These are phyloP conservation scores for Erannis defoliaria DNA, from an alignment of 2,888 invertebrate species.

Conservation along the genomic window DNA sequence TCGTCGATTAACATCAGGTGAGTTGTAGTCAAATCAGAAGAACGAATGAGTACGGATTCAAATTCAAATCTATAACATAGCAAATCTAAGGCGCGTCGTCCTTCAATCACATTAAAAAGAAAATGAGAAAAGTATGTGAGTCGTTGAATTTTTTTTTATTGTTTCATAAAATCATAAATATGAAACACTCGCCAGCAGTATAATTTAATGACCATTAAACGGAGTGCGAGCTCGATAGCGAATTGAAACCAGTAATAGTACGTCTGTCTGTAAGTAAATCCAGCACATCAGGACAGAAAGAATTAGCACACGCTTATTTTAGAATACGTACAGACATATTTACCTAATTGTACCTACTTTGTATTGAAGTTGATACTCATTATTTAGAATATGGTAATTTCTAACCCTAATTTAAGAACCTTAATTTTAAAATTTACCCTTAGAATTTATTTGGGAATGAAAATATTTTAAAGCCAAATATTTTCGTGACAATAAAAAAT, in stretches of 20 bases:
- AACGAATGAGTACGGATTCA: no score
- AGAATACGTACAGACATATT: conserved; percentile 15
- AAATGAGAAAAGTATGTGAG: not conserved
- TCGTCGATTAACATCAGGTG: no score
- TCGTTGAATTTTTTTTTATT: conserved; percentile 27
- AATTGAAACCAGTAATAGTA: conserved; percentile 50
- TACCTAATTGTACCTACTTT: not conserved
- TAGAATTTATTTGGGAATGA: no score
- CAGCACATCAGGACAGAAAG: conserved; percentile 53
- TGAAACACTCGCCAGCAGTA: conserved; percentile 40
- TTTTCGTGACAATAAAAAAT: no score
- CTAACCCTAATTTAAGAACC: not conserved
- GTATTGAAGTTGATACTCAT: not conserved
- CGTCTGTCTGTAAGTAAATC: conserved; percentile 46
- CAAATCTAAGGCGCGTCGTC: no score
- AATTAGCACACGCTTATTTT: conserved; percentile 54
- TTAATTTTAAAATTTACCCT: no score
- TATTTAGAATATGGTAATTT: not conserved
- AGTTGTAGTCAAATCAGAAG: no score
- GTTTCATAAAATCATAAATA: conserved; percentile 32
- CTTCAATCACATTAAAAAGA: no score
- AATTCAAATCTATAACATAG: no score
- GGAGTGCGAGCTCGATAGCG: conserved; percentile 44
- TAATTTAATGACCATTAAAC: conserved; percentile 43
- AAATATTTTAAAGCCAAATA: no score